Percentiles rank a stretch among this genome's conserved stretches.
These are phyloP conservation scores for Diglossa cyanea DNA, from an alignment of 2,797 vertebrate species.

Conservation along the genomic window DNA sequence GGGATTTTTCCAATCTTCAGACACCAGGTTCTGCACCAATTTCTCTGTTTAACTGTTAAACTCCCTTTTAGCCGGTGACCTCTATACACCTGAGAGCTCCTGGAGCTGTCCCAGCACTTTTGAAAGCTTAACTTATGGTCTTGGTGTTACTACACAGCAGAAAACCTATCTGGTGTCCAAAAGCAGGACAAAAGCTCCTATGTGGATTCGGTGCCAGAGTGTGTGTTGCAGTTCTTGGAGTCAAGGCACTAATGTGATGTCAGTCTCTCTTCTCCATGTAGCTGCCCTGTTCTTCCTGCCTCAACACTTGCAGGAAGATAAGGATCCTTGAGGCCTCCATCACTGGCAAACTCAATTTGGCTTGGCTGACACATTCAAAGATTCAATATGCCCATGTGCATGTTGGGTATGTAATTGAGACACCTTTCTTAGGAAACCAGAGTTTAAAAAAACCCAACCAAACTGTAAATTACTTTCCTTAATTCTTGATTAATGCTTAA, in stretches of 20 bases:
- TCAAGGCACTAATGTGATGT: neutral
- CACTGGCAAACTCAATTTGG: neutral
- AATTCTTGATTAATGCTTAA: neutral
- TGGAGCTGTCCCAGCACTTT: neutral
- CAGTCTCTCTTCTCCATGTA: neutral
- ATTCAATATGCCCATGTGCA: neutral
- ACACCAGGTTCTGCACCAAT: neutral
- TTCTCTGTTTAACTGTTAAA: neutral
- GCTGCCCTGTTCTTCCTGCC: neutral
- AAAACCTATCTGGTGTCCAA: neutral
- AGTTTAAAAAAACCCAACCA: fast-evolving
- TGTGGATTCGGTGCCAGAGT: neutral
- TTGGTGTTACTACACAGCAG: neutral
- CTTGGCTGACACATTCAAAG: neutral
- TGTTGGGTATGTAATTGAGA: neutral
- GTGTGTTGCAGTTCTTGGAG: neutral
- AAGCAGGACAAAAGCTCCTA: neutral
- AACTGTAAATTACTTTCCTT: neutral
- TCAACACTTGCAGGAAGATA: neutral
- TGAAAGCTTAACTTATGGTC: neutral
- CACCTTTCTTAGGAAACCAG: neutral
- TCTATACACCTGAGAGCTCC: neutral
- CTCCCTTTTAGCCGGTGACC: neutral
- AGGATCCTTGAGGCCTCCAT: neutral
- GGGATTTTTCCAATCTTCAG: neutral